phyloP scores from a whole-genome alignment of 2,888 invertebrate genomes.

The Furcula furcula region DNA sequence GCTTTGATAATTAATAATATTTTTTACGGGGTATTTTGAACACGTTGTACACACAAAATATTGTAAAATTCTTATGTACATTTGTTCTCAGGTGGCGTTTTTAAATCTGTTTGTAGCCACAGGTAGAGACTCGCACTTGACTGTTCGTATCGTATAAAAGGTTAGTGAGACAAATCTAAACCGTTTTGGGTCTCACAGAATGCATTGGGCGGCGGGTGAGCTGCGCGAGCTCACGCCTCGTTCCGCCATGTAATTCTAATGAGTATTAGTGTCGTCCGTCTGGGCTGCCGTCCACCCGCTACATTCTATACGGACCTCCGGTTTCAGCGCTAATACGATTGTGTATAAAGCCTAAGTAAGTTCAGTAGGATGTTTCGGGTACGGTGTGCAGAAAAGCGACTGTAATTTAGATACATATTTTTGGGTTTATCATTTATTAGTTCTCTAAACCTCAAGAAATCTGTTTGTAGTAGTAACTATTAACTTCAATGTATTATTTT shows the following conservation, averaged over 20 bases:
- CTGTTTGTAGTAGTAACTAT: too few relatives aligned
- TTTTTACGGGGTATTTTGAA: too few relatives aligned
- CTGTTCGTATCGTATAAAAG: slow-evolving; percentile 5
- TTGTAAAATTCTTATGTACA: too few relatives aligned
- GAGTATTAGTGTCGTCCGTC: slow-evolving; percentile 76
- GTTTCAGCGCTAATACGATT: slow-evolving; percentile 49
- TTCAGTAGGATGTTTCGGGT: background rate
- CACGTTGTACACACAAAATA: too few relatives aligned
- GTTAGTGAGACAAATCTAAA: slow-evolving; percentile 24
- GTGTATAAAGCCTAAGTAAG: slow-evolving; percentile 33
- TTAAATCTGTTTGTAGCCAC: too few relatives aligned
- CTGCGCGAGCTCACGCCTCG: slow-evolving; percentile 23
- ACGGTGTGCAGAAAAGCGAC: background rate
- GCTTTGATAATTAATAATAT: too few relatives aligned
- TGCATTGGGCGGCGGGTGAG: slow-evolving; percentile 11
- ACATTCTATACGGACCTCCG: slow-evolving; percentile 41
- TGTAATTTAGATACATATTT: too few relatives aligned
- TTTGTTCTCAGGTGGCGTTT: too few relatives aligned
- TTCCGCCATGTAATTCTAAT: slow-evolving; percentile 80
- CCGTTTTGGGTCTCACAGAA: slow-evolving; percentile 10
- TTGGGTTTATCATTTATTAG: too few relatives aligned
- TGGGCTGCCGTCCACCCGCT: slow-evolving; percentile 41
- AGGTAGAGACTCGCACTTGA: too few relatives aligned
- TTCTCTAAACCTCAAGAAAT: too few relatives aligned
- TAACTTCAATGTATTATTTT: too few relatives aligned